Percentiles rank a stretch among this genome's conserved stretches.
phyloP scores from a whole-genome alignment of 1,140 invertebrate genomes.

The Eubasilissa regina region DNA sequence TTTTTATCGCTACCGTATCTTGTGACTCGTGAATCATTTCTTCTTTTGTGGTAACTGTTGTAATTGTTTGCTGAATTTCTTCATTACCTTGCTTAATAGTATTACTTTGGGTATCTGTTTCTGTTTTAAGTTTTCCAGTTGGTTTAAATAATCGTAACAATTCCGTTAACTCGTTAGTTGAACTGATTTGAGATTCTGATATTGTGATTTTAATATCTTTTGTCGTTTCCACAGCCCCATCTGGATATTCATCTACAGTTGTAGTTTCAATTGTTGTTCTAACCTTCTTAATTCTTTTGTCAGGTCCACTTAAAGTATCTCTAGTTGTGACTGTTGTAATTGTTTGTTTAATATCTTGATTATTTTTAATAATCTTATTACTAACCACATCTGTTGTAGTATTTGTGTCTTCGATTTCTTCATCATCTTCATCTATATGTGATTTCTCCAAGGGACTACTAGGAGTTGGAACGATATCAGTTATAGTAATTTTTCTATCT shows the following conservation, averaged over 20 bases:
- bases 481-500: slow-evolving; percentile 64
- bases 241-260: slow-evolving; percentile 69
- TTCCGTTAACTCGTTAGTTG: slow-evolving; percentile 68
- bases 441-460: slow-evolving; percentile 59
- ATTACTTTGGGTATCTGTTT: slow-evolving; percentile 67
- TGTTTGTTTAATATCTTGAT: slow-evolving; percentile 65
- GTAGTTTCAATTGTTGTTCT: slow-evolving; percentile 71
- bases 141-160: slow-evolving; percentile 65
- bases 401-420: slow-evolving; percentile 67
- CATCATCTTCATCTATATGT: slow-evolving; percentile 63
- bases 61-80: slow-evolving; percentile 68
- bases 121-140: slow-evolving; percentile 68
- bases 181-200: slow-evolving; percentile 70
- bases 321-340: slow-evolving; percentile 69
- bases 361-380: slow-evolving; percentile 65
- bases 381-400: slow-evolving; percentile 67
- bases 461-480: slow-evolving; percentile 64
- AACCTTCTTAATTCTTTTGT: slow-evolving; percentile 67
- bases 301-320: slow-evolving; percentile 67
- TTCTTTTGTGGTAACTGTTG: slow-evolving; percentile 68
- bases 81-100: slow-evolving; percentile 63
- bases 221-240: slow-evolving; percentile 70
- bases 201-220: slow-evolving; percentile 72
- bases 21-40: slow-evolving; percentile 67
- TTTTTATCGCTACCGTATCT: slow-evolving; percentile 69